Conservation (phyloP, 2,888 invertebrate genomes). For the Macroteleia sp. region DNA sequence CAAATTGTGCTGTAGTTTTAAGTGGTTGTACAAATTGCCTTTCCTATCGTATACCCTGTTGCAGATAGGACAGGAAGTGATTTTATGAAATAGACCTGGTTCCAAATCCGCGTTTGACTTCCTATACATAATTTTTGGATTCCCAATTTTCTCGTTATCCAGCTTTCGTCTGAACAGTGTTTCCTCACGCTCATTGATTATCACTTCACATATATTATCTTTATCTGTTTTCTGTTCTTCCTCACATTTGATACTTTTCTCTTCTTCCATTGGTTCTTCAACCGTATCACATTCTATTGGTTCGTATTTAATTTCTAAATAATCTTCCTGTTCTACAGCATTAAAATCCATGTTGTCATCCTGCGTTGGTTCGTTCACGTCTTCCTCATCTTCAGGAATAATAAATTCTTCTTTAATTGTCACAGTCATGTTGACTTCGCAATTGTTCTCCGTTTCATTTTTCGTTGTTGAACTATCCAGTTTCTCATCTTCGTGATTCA, state of each 20-base stretch:
- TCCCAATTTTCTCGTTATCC: constrained; percentile 7
- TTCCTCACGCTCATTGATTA: constrained; percentile 15
- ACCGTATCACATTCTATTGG: too few relatives aligned
- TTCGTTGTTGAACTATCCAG: too few relatives aligned
- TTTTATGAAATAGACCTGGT: constrained; percentile 25
- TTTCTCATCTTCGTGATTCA: background rate
- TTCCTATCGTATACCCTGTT: constrained; percentile 45
- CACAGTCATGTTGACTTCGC: too few relatives aligned
- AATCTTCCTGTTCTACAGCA: too few relatives aligned
- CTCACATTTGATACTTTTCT: too few relatives aligned
- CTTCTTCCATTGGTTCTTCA: too few relatives aligned
- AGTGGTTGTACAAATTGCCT: constrained; percentile 41
- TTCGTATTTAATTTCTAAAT: too few relatives aligned
- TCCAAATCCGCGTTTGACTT: constrained; percentile 21
- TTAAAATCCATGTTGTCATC: background rate
- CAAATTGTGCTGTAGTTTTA: constrained; percentile 48
- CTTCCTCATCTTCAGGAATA: constrained; percentile 30
- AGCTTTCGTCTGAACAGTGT: constrained; percentile 18
- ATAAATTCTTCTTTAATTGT: constrained; percentile 49
- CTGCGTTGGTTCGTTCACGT: background rate
- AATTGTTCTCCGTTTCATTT: too few relatives aligned
- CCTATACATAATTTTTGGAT: constrained; percentile 19
- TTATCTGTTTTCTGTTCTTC: too few relatives aligned
- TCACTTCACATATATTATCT: background rate
- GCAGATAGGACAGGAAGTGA: constrained; percentile 47